phyloP scores from a whole-genome alignment of 2,113 vertebrate genomes.

The Elephas maximus region DNA sequence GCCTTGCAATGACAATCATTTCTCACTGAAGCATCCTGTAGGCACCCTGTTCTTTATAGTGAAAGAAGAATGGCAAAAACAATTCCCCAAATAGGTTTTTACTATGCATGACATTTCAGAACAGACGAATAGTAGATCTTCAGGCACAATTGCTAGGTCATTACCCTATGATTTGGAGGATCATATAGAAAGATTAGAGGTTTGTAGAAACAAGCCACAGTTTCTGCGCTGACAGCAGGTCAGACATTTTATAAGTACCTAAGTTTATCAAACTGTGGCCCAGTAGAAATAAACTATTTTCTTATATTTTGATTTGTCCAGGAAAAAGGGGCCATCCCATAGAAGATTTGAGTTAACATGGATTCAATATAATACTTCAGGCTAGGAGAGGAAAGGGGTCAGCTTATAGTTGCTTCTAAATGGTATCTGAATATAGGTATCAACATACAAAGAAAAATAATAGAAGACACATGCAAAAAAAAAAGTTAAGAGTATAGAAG shows the following conservation, averaged over 20 bases:
- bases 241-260: background rate
- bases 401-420: constrained; percentile 15
- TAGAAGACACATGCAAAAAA: background rate
- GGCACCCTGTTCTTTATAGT: background rate
- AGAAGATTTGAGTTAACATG: background rate
- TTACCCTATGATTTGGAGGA: background rate
- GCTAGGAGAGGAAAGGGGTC: background rate
- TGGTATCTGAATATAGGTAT: background rate
- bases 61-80: background rate
- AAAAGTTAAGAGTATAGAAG: background rate
- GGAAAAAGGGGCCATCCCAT: background rate
- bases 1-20: background rate
- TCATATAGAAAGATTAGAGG: background rate
- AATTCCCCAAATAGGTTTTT: background rate
- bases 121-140: background rate
- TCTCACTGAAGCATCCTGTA: background rate
- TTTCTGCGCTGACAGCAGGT: background rate
- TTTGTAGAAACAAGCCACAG: constrained; percentile 22
- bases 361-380: background rate
- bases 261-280: background rate
- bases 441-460: background rate
- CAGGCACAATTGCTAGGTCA: background rate
- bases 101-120: constrained; percentile 17
- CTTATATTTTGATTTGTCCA: constrained; percentile 17
- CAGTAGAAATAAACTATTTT: background rate